phyloP scores from a whole-genome alignment of 1,140 invertebrate species.

The Nephila pilipes region DNA sequence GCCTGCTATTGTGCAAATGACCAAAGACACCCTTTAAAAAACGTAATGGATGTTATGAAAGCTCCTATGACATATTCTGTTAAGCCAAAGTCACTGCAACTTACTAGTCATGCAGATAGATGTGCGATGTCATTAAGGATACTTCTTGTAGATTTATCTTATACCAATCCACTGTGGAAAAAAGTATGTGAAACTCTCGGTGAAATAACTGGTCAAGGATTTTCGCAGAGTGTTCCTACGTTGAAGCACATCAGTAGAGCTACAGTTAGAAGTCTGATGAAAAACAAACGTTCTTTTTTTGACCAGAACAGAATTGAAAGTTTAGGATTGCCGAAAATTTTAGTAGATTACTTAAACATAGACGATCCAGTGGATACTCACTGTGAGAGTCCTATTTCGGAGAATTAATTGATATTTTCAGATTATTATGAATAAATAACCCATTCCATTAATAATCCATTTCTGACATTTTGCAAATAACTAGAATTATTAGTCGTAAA shows the following conservation, averaged over 20 bases:
- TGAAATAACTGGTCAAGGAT: not conserved
- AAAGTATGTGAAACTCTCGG: not conserved
- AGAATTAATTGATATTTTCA: too few species aligned
- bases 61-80: not conserved
- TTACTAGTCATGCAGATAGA: not conserved
- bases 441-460: too few species aligned
- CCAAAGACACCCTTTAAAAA: conserved; percentile 48
- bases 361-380: not conserved
- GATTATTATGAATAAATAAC: too few species aligned
- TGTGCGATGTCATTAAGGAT: not conserved
- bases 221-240: not conserved
- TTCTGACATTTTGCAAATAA: too few species aligned
- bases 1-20: conserved; percentile 9
- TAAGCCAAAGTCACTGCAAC: too few species aligned
- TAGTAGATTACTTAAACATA: conserved; percentile 45
- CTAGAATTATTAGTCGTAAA: too few species aligned
- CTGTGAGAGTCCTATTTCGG: not conserved
- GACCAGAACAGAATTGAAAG: not conserved
- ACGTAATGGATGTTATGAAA: conserved; percentile 42
- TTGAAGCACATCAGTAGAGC: conserved; percentile 49
- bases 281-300: not conserved
- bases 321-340: conserved; percentile 1
- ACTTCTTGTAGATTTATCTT: conserved; percentile 60
- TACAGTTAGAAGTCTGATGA: conserved; percentile 37
- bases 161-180: conserved; percentile 11